phyloP scores from a whole-genome alignment of 2,113 vertebrate species.

The Salvelinus sp. region DNA sequence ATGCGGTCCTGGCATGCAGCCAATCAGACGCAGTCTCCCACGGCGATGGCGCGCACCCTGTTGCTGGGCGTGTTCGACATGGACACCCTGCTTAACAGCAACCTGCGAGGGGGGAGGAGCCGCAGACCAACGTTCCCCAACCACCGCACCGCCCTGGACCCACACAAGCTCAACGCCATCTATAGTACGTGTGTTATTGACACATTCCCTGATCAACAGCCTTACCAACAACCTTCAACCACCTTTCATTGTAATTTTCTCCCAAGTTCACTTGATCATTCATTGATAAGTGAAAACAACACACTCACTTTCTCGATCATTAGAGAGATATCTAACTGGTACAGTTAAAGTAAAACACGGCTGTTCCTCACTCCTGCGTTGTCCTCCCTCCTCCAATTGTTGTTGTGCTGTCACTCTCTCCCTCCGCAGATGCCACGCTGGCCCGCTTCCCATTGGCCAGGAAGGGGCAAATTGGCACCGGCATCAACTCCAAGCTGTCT shows the following conservation, averaged over 20 bases:
- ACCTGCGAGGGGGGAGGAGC: slow-evolving; percentile 60
- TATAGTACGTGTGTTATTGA: slow-evolving; percentile 39
- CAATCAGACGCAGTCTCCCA: slow-evolving; percentile 58
- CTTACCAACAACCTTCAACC: too few species aligned
- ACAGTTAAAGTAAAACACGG: slow-evolving; percentile 21
- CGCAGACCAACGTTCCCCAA: slow-evolving; percentile 51
- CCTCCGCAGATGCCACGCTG: slow-evolving; percentile 65
- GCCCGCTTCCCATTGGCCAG: slow-evolving; percentile 64
- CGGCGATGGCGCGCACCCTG: slow-evolving; percentile 57
- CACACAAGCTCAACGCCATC: slow-evolving; percentile 60
- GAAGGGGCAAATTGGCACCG: slow-evolving; percentile 64
- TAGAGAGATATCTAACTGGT: background rate
- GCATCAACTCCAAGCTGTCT: slow-evolving; percentile 73
- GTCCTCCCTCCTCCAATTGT: slow-evolving; percentile 40
- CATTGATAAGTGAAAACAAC: too few species aligned
- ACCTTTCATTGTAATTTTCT: too few species aligned
- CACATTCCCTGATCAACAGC: background rate
- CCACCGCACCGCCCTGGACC: slow-evolving; percentile 54
- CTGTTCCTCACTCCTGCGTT: slow-evolving; percentile 16
- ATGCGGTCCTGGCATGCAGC: slow-evolving; percentile 55
- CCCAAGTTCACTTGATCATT: too few species aligned
- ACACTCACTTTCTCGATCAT: too few species aligned
- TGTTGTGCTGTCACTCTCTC: slow-evolving; percentile 43
- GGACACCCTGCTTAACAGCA: slow-evolving; percentile 64
- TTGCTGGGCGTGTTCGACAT: slow-evolving; percentile 65